Evolutionary conservation across 2,888 invertebrate species (phyloP).

Genomic region (Drosophila pullipes): DNA sequence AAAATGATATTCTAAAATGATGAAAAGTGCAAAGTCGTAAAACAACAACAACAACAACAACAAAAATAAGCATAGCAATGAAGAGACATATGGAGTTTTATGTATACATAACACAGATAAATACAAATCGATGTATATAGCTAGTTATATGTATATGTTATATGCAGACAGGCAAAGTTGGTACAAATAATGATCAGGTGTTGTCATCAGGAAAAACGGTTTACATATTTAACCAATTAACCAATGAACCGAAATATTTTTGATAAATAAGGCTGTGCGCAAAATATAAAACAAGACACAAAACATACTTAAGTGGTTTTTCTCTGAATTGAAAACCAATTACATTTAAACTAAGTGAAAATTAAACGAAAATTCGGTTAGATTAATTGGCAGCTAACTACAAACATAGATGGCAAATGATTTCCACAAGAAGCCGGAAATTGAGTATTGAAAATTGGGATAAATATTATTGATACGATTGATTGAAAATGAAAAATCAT

Average conservation of each 20-base stretch:
- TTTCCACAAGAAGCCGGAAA: neutral
- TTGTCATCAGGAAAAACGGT: conserved; percentile 49
- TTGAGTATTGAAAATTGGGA: conserved; percentile 1
- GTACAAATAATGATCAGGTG: conserved; percentile 77
- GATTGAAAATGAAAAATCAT: conserved; percentile 10
- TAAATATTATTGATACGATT: neutral
- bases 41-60: conserved; percentile 1
- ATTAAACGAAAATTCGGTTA: conserved; percentile 13
- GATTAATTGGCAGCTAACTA: neutral
- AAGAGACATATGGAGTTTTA: conserved; percentile 12
- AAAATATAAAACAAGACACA: conserved; percentile 47
- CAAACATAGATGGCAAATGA: conserved; percentile 6
- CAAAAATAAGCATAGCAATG: conserved; percentile 7
- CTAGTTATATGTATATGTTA: neutral
- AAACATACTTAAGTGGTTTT: conserved; percentile 31
- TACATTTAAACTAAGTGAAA: conserved; percentile 24
- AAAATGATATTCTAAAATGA: conserved; percentile 39
- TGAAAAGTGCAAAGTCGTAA: conserved; percentile 28
- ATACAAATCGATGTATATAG: conserved; percentile 21
- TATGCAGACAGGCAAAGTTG: conserved; percentile 56
- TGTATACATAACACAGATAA: conserved; percentile 6
- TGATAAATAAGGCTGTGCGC: conserved; percentile 74
- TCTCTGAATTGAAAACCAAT: conserved; percentile 11
- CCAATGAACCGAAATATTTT: conserved; percentile 49
- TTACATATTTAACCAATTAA: conserved; percentile 38